Percentiles rank a stretch among this genome's conserved stretches.
phyloP scores from a whole-genome alignment of 2,113 vertebrate genomes.

The Hippoglossus stenolepis region DNA sequence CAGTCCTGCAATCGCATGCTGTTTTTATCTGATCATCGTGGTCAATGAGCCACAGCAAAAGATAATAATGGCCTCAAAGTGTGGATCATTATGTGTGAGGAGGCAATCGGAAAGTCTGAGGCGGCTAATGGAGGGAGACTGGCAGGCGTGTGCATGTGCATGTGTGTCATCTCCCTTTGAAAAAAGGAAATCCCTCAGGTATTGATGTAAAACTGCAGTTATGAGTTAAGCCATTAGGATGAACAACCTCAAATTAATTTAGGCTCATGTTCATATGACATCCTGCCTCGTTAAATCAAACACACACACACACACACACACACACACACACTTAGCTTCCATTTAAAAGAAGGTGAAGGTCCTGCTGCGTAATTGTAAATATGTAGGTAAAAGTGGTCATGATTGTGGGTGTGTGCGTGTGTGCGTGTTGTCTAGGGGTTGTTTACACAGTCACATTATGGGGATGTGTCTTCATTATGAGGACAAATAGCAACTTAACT shows the following conservation, averaged over 20 bases:
- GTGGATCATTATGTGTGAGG: conserved; percentile 31
- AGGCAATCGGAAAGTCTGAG: not conserved
- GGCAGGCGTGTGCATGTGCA: not conserved
- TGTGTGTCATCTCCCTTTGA: not conserved
- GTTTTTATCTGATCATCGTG: conserved; percentile 51
- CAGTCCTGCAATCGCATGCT: conserved; percentile 13
- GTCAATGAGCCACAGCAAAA: conserved; percentile 45
- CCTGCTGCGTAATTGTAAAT: not conserved
- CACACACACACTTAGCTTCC: not conserved
- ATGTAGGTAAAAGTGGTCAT: not conserved
- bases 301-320: too few relatives aligned
- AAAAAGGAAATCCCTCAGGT: not conserved
- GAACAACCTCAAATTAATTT: not conserved
- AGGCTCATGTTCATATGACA: not conserved
- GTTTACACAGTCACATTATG: too few relatives aligned
- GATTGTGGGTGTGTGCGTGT: not conserved
- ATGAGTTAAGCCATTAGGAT: not conserved
- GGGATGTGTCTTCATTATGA: too few relatives aligned
- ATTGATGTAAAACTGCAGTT: not conserved
- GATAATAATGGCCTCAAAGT: conserved; percentile 46
- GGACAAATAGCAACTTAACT: too few relatives aligned
- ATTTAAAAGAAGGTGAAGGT: not conserved
- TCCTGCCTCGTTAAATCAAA: not conserved
- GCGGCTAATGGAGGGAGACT: not conserved
- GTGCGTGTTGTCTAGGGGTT: not conserved